Base-by-base conservation (phyloP, 2,113 vertebrate species). In the Channa argus region DNA sequence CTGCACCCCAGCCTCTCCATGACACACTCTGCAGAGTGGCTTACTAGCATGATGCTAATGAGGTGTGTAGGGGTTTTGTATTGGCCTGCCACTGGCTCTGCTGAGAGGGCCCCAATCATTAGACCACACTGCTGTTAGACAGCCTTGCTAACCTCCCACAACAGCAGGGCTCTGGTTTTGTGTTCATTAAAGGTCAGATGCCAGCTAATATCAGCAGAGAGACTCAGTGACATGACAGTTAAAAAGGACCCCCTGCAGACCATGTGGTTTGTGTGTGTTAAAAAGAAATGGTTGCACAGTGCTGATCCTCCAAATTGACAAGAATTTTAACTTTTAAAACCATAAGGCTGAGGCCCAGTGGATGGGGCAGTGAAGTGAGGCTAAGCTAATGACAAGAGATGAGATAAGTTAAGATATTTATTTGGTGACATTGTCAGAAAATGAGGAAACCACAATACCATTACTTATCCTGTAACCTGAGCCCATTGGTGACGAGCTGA, bases 141-240 rank as follows among this genome's bases (percentile, higher is more conserved):
- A 58, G 63, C 74, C 64, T 53, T 11, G 34, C 52, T 59, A 51
- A 80, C 78, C 71, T 65, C 59, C 72, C 63, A 44, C 53, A 58
- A 34, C 71, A 74, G 68, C 56, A 0, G 12, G 41, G 50, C 75
- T 72, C 67, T 52, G 55, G 24, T 50, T 58, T 38, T 9, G 43
- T 68, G 81, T 85, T 88, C 78, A 80, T 90, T 89, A 90, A 89
- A 91, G 91, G 92, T 92, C 87, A 90, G 72, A 82, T 79, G 87
- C 83, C 82, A 12, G 69, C 67, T 63, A 69, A 56, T 37, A 79
- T 80, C 34, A 50, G 71, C 1, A 0, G 33, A 60, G 54, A 59
- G 63, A 59, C 60, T 46, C 3, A 0, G 24, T 66, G 72, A 80
- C 77, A 55, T 74, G 83, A 55, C 53, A 5, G 67, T 39, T 65